These are phyloP conservation scores for Odontocolon sp. DNA, from an alignment of 2,888 invertebrate species.

Conservation along the genomic window DNA sequence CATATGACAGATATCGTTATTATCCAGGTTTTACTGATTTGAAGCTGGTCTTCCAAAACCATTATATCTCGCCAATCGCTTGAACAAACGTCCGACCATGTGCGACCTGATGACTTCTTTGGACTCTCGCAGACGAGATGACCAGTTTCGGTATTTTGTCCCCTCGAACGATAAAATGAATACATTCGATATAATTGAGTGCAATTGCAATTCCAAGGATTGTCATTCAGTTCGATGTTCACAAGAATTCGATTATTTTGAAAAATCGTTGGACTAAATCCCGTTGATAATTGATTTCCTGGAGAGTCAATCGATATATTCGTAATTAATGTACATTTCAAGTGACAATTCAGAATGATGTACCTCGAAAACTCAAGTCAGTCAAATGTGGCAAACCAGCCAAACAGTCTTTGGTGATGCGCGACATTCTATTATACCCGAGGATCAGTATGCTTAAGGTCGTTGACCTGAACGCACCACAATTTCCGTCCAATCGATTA, in stretches of 20 bases:
- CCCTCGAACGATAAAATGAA: constrained; percentile 83
- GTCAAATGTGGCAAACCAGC: constrained; percentile 83
- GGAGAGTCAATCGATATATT: background rate
- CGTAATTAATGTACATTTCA: background rate
- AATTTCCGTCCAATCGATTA: constrained; percentile 85
- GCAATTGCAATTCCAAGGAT: constrained; percentile 89
- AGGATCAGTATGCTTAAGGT: constrained; percentile 83
- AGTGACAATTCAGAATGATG: background rate
- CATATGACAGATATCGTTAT: constrained; percentile 24
- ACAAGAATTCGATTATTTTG: constrained; percentile 83
- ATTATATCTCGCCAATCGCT: constrained; percentile 14
- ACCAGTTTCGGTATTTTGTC: constrained; percentile 82
- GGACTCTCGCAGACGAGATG: constrained; percentile 85
- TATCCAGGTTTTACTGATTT: constrained; percentile 34
- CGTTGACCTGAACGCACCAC: constrained; percentile 84
- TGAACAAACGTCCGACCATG: constrained; percentile 81
- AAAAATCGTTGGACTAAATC: constrained; percentile 84
- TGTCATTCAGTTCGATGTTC: constrained; percentile 85
- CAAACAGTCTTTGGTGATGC: constrained; percentile 85
- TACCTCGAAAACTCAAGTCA: constrained; percentile 82
- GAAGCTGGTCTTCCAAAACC: background rate
- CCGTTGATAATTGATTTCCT: constrained; percentile 86
- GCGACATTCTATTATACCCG: constrained; percentile 84
- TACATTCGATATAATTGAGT: constrained; percentile 84
- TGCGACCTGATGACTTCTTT: constrained; percentile 82